Conservation (phyloP, 2,113 vertebrate genomes). For the Castor canadensis region DNA sequence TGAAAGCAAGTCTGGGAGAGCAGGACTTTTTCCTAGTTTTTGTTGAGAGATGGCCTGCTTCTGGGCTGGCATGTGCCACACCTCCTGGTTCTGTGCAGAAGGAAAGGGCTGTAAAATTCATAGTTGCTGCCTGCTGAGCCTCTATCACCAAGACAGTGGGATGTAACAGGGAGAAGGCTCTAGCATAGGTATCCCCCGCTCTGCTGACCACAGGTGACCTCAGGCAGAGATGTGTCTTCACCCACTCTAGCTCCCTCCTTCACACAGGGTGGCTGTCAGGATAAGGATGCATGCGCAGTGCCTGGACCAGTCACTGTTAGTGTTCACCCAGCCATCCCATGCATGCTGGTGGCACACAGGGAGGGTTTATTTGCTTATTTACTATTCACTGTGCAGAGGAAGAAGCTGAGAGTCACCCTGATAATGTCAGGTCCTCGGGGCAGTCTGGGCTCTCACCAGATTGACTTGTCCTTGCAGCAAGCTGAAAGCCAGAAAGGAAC, state of each 20-base stretch:
- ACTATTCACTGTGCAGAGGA: neutral
- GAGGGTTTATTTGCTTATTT: too few species aligned
- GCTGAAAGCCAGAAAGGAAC: neutral
- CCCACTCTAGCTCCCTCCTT: too few species aligned
- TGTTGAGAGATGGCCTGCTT: neutral
- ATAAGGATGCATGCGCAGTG: too few species aligned
- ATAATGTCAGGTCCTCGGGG: neutral
- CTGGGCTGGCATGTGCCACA: too few species aligned
- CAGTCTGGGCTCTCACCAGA: neutral
- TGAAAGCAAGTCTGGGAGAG: neutral
- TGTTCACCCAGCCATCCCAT: too few species aligned
- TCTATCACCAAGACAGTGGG: neutral
- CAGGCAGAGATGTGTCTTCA: too few species aligned
- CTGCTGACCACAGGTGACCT: neutral
- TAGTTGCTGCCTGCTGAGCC: neutral
- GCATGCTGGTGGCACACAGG: accelerated
- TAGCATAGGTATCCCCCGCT: neutral
- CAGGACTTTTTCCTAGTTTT: neutral
- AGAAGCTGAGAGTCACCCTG: neutral
- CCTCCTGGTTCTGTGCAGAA: neutral
- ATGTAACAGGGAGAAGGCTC: neutral
- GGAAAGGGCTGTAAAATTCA: neutral
- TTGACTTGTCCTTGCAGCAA: neutral
- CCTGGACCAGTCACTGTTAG: accelerated
- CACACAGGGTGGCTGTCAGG: too few species aligned